Evolutionary conservation across 2,888 invertebrate genomes (phyloP), one percentile per base, ranked within the genome.

Genomic region (Hylaea fasciaria): DNA sequence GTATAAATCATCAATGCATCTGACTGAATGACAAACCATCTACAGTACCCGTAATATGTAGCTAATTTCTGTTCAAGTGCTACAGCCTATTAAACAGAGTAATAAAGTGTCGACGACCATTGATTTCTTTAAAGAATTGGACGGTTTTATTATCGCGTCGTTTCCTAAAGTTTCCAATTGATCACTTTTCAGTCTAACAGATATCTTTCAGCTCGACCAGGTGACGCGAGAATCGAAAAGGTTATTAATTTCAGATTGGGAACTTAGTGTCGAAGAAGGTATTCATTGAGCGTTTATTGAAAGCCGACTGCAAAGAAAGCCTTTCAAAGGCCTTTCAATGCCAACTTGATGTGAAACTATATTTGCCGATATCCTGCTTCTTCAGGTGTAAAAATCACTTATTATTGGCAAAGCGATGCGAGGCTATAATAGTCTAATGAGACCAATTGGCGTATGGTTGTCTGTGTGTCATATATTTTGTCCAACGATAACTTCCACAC

Each of bases 201-300:
- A 58, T 64, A 64, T 57, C 62, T 58, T 35, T 45, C 58, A 44
- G n/a, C n/a, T n/a, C n/a, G n/a, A n/a, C n/a, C n/a, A n/a, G n/a
- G 48, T 60, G 66, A 64, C 66, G 64, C 60, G 69, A 60, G 59
- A 68, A 66, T 57, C 54, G 71, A 76, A 78, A 28, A 70, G 73
- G 76, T 81, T 85, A 85, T 85, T 83, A 85, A 84, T 85, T 79
- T 41, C 71, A 73, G 69, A 71, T 66, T 72, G 77, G 71, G 41
- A 77, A 72, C 70, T 66, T 76, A 73, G 75, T 80, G 78, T 72
- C 69, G 68, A 55, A 67, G 50, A 17, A 61, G 61, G 55, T 59
- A 86, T 86, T 86, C 84, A 83, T 80, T 74, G 80, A 77, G 80
- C 77, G 77, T 84, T 85, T 86, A 88, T 89, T 87, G 84, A 86